Conservation (phyloP, 1,140 invertebrate species). For the Drosophila novamexicana region DNA sequence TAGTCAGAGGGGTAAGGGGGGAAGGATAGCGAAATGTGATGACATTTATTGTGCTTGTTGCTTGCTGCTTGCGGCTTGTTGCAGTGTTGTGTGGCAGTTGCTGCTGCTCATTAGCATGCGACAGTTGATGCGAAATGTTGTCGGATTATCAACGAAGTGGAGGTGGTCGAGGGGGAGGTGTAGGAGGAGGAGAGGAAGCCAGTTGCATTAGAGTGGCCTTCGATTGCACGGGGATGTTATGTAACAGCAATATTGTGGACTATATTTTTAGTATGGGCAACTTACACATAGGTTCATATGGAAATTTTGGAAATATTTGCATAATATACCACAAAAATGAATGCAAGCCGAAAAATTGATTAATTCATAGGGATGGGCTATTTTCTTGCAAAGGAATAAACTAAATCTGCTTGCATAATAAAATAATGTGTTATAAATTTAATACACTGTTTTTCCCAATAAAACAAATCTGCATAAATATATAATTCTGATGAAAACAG, state of each 20-base stretch:
- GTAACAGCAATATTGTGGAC: not conserved
- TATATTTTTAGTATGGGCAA: not conserved
- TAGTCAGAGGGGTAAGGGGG: not conserved
- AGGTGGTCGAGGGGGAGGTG: too few relatives aligned
- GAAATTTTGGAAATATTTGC: too few relatives aligned
- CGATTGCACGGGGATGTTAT: not conserved
- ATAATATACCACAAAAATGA: too few relatives aligned
- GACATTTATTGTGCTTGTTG: constrained; percentile 32
- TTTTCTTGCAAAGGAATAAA: too few relatives aligned
- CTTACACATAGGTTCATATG: too few relatives aligned
- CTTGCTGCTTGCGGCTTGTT: not conserved
- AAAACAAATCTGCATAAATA: too few relatives aligned
- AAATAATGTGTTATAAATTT: too few relatives aligned
- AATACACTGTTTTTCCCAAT: too few relatives aligned
- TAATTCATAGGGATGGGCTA: too few relatives aligned
- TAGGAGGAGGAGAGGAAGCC: not conserved
- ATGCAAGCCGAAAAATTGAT: too few relatives aligned
- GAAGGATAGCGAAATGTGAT: constrained; percentile 18
- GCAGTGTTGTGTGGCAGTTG: constrained; percentile 18
- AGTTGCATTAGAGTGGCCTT: not conserved
- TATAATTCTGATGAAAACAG: too few relatives aligned
- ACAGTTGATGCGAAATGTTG: constrained; percentile 5
- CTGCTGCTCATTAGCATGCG: constrained; percentile 41
- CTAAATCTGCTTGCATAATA: too few relatives aligned
- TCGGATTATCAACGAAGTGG: constrained; percentile 1